These are phyloP conservation scores for Campoletis raptor DNA, from an alignment of 2,888 invertebrate genomes.

Conservation along the genomic window DNA sequence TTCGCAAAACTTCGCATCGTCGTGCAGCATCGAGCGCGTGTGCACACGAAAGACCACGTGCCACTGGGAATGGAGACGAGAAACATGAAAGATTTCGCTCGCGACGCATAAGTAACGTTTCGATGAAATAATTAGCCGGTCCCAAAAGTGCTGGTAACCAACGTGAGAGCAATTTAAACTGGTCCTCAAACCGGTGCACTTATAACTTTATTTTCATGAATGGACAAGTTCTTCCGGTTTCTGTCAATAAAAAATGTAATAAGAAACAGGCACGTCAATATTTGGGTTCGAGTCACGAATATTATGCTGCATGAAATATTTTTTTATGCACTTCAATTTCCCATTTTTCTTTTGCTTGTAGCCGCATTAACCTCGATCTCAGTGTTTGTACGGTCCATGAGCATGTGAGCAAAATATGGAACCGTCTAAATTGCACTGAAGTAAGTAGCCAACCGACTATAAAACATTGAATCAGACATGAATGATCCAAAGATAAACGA, in stretches of 20 bases:
- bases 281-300: neutral
- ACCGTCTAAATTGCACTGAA: neutral
- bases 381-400: neutral
- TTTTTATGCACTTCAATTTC: neutral
- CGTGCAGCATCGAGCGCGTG: conserved; percentile 41
- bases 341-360: conserved; percentile 1
- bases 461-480: neutral
- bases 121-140: conserved; percentile 67
- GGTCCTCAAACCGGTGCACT: conserved; percentile 19
- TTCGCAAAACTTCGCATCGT: conserved; percentile 66
- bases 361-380: conserved; percentile 28
- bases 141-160: conserved; percentile 15
- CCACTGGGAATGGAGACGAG: conserved; percentile 10
- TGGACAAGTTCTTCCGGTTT: conserved; percentile 10
- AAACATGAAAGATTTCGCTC: conserved; percentile 30
- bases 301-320: neutral
- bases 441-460: neutral
- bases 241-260: conserved; percentile 9
- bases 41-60: conserved; percentile 29
- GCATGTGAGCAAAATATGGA: neutral
- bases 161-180: conserved; percentile 52
- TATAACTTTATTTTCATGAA: conserved; percentile 49
- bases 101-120: conserved; percentile 56
- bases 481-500: neutral
- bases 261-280: conserved; percentile 13